Conservation (phyloP, 2,888 invertebrate genomes). For the Cephus nigrinus region DNA sequence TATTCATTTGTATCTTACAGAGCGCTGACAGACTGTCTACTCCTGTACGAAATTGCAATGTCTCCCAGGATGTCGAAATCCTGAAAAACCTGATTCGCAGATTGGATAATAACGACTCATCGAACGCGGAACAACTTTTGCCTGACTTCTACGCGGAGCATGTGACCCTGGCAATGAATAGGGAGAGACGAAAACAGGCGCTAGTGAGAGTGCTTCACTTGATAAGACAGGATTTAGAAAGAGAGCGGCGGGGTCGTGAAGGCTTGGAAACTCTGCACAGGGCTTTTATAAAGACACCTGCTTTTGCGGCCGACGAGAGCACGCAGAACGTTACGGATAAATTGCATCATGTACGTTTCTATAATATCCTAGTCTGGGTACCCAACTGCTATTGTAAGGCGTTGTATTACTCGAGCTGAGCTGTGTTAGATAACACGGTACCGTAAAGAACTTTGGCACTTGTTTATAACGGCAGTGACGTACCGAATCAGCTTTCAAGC, state of each 20-base stretch:
- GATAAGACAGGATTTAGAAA: slow-evolving; percentile 88
- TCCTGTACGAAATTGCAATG: slow-evolving; percentile 73
- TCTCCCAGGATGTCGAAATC: slow-evolving; percentile 76
- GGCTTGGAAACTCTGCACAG: slow-evolving; percentile 90
- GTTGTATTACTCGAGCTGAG: not conserved
- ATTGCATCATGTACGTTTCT: slow-evolving; percentile 83
- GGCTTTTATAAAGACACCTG: slow-evolving; percentile 87
- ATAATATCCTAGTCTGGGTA: not conserved
- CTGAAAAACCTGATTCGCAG: slow-evolving; percentile 75
- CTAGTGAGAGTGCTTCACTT: slow-evolving; percentile 86
- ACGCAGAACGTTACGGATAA: slow-evolving; percentile 93
- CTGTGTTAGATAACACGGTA: not conserved
- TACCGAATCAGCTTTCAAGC: not conserved
- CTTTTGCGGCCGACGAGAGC: slow-evolving; percentile 87
- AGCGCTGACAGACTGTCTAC: slow-evolving; percentile 76
- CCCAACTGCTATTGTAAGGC: not conserved
- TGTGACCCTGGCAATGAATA: slow-evolving; percentile 91
- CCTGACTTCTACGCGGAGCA: slow-evolving; percentile 97
- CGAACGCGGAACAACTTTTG: slow-evolving; percentile 82
- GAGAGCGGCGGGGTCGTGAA: slow-evolving; percentile 89
- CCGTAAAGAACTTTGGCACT: not conserved
- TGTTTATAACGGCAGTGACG: not conserved
- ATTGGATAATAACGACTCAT: slow-evolving; percentile 74
- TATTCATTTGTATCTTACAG: slow-evolving; percentile 64
- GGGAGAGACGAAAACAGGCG: slow-evolving; percentile 86